Base-by-base conservation (phyloP, 2,113 vertebrate genomes). In the Stigmatopora nigra region DNA sequence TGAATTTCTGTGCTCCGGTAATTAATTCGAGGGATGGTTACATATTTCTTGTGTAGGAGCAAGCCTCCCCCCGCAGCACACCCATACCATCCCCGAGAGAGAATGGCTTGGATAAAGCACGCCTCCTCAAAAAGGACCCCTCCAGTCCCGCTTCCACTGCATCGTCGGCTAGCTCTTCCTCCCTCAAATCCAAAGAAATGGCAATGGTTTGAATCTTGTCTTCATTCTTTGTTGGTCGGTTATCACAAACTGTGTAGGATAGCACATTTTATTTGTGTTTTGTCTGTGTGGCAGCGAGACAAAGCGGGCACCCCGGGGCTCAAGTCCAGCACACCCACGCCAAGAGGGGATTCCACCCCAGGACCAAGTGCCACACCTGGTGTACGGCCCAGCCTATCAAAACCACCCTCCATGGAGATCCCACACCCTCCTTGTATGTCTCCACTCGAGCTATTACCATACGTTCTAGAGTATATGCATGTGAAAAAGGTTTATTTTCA, bases 291-390 rank as follows among this genome's bases (percentile, higher is more conserved):
- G 78, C 82, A 97, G 95, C 93, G 95, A 86, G 95, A 98, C 84
- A 98, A 98, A 88, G 92, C 94, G 75, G 93, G 93, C 70, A 96
- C 94, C 65, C 95, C 95, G 63, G 92, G 94, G 80, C 87, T 96
- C 62, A 98, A 98, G 91, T 94, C 95, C 64, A 96, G 92, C 88
- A 97, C 95, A 67, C 94, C 95, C 20, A 97, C 95, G 73, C 95
- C 95, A 61, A 88, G 95, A 86, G 93, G 92, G 17, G 95, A 98
- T 78, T 90, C 94, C 83, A 93, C 93, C 14, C 93, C 94, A 4
- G 95, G 94, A 78, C 93, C 94, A 31, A 97, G 93, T 62, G 91
- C 93, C 76, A 91, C 93, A 67, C 92, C 94, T 80, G 92, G 93
- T 70, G 92, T 95, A 66, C 91, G 95, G 74, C 93, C 93, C 64